Base-by-base conservation (phyloP, 2,888 invertebrate species). In the Phortica okadai region DNA sequence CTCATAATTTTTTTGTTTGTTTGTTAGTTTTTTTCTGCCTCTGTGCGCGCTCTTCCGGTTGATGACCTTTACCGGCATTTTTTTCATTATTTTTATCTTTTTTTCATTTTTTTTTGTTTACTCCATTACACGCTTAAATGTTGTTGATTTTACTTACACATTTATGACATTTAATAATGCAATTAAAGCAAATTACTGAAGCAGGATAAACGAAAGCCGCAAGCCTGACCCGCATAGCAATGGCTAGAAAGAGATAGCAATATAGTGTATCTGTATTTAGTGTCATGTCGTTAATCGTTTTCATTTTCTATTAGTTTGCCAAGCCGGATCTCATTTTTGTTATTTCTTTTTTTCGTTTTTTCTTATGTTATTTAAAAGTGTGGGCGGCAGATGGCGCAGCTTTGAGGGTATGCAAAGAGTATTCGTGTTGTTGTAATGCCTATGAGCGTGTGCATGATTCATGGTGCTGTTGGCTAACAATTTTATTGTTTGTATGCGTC, bases 21-120 rank as follows among this genome's bases (percentile, higher is more conserved):
- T 16, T 16, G 1, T 56, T 56, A n/a, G 56, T 16, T 56, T n/a
- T n/a, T 54, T 54, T 14, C 54, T 64, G 54, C 16, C 1, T 21
- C 8, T 21, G 56, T 50, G 25, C 25, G 70, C 78, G 84, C 83
- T 90, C 85, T 90, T 89, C 86, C 89, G 89, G 89, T 90, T 90
- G 90, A 89, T 89, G 90, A 89, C 89, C 89, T 90, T 85, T 89
- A 88, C 89, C 88, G 90, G 88, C 88, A 77, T 83, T 87, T 88
- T 80, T 79, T 76, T 76, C 64, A 8, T 50, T 8, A 50, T 14
- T 8, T 67, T 74, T 78, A 77, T 75, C 74, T 42, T 75, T 77
- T 73, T 74, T 21, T 21, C 21, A 21, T 21, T 21, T 21, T 21
- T 21, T 21, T 21, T 21, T 1, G 21, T 21, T 21, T 21, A 21